Base-by-base conservation (phyloP, 2,113 vertebrate genomes). In the Anarrhichthys ocellatus region DNA sequence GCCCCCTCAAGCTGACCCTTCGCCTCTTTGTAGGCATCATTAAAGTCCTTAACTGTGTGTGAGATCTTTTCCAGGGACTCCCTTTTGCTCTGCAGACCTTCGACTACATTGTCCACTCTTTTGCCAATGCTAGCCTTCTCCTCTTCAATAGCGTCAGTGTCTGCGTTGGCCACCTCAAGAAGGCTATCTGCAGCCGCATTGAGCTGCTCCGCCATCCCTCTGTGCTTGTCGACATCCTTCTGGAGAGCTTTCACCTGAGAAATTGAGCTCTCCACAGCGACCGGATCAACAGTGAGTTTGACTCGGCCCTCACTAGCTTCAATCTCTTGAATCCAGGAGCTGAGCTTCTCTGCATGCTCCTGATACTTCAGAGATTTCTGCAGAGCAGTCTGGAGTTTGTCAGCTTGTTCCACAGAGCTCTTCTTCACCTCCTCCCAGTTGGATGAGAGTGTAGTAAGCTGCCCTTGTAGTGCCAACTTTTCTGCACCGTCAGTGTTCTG, bases 171-270 rank as follows among this genome's bases (percentile, higher is more conserved):
- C 63, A 95, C 95, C 72, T 91, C 95, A 8, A 99, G 94, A 68
- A 99, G 95, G 87, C 93, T 94, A 20, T 96, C 95, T 22, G 97
- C 96, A 54, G 95, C 95, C 1, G 95, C 86, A 73, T 95, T 97
- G 62, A 98, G 93, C 50, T 97, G 93, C 78, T 98, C 97, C 72
- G 98, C 92, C 93, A 96, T 92, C 8, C 96, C 96, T 3, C 97
- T 94, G 83, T 96, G 97, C 65, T 98, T 98, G 91, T 99, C 97
- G 42, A 98, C 92, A 72, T 99, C 97, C 81, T 97, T 98, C 92
- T 99, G 97, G 76, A 98, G 95, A 67, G 92, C 94, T 83, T 95
- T 97, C 50, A 98, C 90, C 80, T 96, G 95, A 75, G 90, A 92
- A 42, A 98, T 83, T 54, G 95, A 96, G 62, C 92, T 94, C 48